phyloP scores from a whole-genome alignment of 2,113 vertebrate genomes.

The Pomatorhinus ruficollis region DNA sequence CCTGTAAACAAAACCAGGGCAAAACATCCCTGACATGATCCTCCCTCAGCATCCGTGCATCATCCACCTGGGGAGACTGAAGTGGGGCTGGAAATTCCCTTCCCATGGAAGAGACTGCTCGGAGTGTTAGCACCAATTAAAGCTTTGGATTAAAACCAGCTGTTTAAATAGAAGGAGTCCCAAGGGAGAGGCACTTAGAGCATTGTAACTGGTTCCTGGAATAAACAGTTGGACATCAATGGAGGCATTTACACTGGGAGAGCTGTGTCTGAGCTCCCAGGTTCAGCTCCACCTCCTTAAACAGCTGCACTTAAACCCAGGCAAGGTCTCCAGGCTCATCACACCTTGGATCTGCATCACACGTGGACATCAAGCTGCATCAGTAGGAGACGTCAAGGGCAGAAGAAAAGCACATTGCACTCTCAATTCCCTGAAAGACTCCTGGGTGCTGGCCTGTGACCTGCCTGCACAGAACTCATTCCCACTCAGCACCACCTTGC shows the following conservation, averaged over 20 bases:
- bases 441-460: background rate
- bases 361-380: accelerated
- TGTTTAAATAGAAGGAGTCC: slow-evolving; percentile 29
- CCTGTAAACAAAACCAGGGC: background rate
- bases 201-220: slow-evolving; percentile 14
- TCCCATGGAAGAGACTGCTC: background rate
- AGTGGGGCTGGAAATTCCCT: slow-evolving; percentile 36
- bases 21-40: background rate
- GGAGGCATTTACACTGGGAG: background rate
- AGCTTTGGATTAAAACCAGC: slow-evolving; percentile 21
- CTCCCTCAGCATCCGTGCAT: background rate
- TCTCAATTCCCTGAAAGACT: background rate
- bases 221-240: slow-evolving; percentile 23
- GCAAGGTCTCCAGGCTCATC: background rate
- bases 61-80: slow-evolving; percentile 16
- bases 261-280: background rate
- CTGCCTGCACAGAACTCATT: background rate
- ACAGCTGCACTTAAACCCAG: background rate
- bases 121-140: slow-evolving; percentile 26
- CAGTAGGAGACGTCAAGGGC: background rate
- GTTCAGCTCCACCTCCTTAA: background rate
- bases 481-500: background rate
- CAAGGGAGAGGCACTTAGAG: slow-evolving; percentile 25
- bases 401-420: background rate
- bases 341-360: background rate